Evolutionary conservation across 2,113 vertebrate species (phyloP).

Genomic region (Polyodon spathula): DNA sequence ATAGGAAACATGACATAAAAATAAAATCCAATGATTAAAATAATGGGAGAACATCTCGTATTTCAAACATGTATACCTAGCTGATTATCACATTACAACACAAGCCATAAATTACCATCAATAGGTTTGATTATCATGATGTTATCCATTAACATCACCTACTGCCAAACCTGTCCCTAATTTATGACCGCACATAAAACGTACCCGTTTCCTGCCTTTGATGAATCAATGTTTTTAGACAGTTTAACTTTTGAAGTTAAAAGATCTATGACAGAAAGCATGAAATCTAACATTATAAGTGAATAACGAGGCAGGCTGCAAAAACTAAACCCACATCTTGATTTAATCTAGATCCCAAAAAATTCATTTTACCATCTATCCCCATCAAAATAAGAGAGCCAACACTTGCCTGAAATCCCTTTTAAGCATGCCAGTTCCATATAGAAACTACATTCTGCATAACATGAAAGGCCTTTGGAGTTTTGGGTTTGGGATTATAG

Average conservation of each 20-base stretch:
- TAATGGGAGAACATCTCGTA: constrained; percentile 16
- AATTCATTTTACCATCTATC: constrained; percentile 21
- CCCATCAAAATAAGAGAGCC: constrained; percentile 36
- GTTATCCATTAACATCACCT: no score
- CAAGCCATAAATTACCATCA: background rate
- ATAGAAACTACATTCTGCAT: constrained; percentile 29
- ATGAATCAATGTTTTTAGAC: background rate
- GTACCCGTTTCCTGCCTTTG: no score
- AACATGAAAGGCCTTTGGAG: constrained; percentile 40
- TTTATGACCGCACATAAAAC: no score
- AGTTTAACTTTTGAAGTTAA: background rate
- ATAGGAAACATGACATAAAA: constrained; percentile 3
- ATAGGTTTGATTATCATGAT: no score
- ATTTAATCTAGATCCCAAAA: constrained; percentile 31
- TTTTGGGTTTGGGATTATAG: constrained; percentile 30
- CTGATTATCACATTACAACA: background rate
- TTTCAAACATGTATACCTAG: background rate
- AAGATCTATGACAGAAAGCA: background rate
- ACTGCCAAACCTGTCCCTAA: no score
- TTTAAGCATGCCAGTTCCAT: constrained; percentile 6
- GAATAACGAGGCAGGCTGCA: background rate
- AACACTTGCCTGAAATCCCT: constrained; percentile 12
- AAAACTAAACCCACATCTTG: constrained; percentile 33
- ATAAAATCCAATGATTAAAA: background rate
- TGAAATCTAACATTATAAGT: constrained; percentile 1